Conservation (phyloP, 2,113 vertebrate species). For the Chamaea fasciata region DNA sequence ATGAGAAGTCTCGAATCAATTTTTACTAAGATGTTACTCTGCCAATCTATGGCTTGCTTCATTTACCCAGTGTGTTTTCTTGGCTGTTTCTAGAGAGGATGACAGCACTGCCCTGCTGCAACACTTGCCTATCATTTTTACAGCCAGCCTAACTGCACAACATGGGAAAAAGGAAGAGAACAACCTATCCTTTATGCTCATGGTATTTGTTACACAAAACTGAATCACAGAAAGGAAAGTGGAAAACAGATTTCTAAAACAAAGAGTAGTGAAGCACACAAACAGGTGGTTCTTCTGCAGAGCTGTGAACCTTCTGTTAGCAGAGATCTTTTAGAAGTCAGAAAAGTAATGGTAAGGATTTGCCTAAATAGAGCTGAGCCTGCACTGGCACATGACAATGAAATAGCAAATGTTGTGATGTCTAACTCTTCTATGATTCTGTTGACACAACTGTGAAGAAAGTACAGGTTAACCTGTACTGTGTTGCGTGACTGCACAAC, state of each 20-base stretch:
- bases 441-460: background rate
- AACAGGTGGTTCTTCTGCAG: background rate
- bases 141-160: background rate
- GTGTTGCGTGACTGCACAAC: background rate
- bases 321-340: background rate
- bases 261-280: background rate
- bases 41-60: background rate
- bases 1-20: background rate
- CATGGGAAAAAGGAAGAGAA: background rate
- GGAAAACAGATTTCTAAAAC: background rate
- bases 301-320: background rate
- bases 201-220: background rate
- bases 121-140: background rate
- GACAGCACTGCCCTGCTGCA: background rate
- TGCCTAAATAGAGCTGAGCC: background rate
- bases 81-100: background rate
- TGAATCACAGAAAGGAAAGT: background rate
- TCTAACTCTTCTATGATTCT: background rate
- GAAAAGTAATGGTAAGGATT: background rate
- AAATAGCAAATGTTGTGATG: background rate
- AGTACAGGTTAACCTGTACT: background rate
- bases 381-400: background rate
- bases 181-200: background rate
- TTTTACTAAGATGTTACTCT: background rate
- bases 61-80: background rate